phyloP scores from a whole-genome alignment of 2,113 vertebrate species.

The Hypomesus transpacificus region DNA sequence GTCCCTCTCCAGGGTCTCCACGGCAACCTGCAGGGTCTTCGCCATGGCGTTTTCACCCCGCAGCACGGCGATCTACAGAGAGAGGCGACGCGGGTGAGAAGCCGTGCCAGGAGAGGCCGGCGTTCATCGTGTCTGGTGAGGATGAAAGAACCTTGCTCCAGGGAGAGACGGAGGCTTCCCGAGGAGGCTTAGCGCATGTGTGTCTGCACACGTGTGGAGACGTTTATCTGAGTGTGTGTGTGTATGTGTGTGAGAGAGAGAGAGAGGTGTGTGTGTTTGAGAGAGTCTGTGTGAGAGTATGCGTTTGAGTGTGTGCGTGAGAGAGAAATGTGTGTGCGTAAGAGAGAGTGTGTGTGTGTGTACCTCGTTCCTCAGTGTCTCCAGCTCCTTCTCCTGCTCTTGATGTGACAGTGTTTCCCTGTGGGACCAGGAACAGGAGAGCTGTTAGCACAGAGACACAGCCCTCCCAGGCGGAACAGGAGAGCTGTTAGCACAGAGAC shows the following conservation, averaged over 20 bases:
- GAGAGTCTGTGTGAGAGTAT: neutral
- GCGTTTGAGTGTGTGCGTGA: neutral
- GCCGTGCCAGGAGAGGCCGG: too few species aligned
- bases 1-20: conserved; percentile 83
- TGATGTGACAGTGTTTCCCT: conserved; percentile 80
- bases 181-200: too few species aligned
- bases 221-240: too few species aligned
- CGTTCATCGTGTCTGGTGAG: too few species aligned
- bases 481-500: too few species aligned
- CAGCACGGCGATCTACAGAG: conserved; percentile 79
- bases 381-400: conserved; percentile 87
- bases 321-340: neutral
- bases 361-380: conserved; percentile 91
- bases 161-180: too few species aligned
- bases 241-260: too few species aligned
- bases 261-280: too few species aligned
- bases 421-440: conserved; percentile 11
- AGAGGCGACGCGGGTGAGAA: neutral
- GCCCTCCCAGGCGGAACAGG: too few species aligned
- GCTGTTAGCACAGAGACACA: neutral
- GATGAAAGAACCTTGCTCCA: too few species aligned
- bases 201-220: too few species aligned
- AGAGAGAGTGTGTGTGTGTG: neutral
- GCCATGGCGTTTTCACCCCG: conserved; percentile 78
- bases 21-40: conserved; percentile 77